Evolutionary conservation across 2,113 vertebrate genomes (phyloP), one percentile per base, ranked within the genome.

Genomic region (Tapirus terrestris): DNA sequence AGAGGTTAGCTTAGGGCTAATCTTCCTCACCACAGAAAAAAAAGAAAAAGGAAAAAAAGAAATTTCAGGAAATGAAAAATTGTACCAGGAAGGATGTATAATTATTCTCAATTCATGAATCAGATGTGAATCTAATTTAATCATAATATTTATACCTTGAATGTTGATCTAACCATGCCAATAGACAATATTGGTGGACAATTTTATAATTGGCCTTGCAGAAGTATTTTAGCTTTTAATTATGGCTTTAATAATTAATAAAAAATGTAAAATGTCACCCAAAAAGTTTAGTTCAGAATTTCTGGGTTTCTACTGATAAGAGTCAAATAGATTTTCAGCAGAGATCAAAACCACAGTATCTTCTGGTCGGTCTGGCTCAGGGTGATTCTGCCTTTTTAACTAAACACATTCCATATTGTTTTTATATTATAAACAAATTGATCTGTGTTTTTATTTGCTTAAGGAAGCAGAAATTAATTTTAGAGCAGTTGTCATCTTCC

Each of bases 401-500:
- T 88, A 88, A 96, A 93, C 53, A 45, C 4, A 73, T 17, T 31
- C 17, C 6, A 13, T 39, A 70, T 53, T 14, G 56, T 92, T 85
- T 89, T 29, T 68, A 67, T 29, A 48, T 67, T 29, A 88, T 29
- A 51, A 65, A 61, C 7, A 67, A 33, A 51, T 77, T 61, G 51
- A 27, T 75, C 63, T 68, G 16, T 73, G 36, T 75, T 61, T 79
- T 79, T 90, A 16, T 91, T 90, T 97, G 63, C 33, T 84, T 56
- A 84, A 90, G 27, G 51, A 89, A 97, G 51, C 8, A 96, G 11
- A 91, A 88, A n/a, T 39, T 89, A 53, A 84, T 92, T 92, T 77
- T 87, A 48, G 21, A 68, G 20, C 8, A 61, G 18, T 61, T 51
- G 68, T 61, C 31, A 53, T 92, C 51, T 65, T 89, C 81, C 6